These are phyloP conservation scores for Oryzias dopingdopingensis DNA, from an alignment of 2,797 vertebrate species.

Conservation along the genomic window DNA sequence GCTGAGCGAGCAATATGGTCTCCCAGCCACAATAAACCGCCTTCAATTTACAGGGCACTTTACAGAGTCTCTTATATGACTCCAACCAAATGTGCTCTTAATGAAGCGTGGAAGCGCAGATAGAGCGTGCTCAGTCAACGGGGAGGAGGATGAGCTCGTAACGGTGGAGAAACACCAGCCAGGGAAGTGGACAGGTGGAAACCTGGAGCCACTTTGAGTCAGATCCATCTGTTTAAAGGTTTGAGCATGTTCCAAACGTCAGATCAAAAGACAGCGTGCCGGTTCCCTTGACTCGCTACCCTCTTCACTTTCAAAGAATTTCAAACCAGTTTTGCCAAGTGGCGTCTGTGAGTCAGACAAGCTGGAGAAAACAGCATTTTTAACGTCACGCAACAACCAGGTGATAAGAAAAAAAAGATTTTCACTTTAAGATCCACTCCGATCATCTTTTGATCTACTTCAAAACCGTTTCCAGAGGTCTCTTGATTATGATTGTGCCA, in stretches of 20 bases:
- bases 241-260: slow-evolving; percentile 9
- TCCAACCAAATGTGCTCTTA: slow-evolving; percentile 46
- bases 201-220: slow-evolving; percentile 27
- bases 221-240: slow-evolving; percentile 27
- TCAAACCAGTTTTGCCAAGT: slow-evolving; percentile 7
- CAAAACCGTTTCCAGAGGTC: no score
- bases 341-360: slow-evolving; percentile 38
- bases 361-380: slow-evolving; percentile 29
- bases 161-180: slow-evolving; percentile 26
- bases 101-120: slow-evolving; percentile 34
- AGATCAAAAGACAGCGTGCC: slow-evolving; percentile 4
- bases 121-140: no score
- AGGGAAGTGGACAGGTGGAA: background rate
- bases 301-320: background rate
- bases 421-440: no score
- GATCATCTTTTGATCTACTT: no score
- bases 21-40: slow-evolving; percentile 41
- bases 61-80: slow-evolving; percentile 47
- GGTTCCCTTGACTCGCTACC: background rate
- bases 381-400: slow-evolving; percentile 19
- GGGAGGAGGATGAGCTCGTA: slow-evolving; percentile 17
- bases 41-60: slow-evolving; percentile 55
- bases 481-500: no score
- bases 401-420: slow-evolving; percentile 25
- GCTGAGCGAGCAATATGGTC: slow-evolving; percentile 39